Base-by-base conservation (phyloP, 2,113 vertebrate genomes). In the Forbesichthys agassizii region DNA sequence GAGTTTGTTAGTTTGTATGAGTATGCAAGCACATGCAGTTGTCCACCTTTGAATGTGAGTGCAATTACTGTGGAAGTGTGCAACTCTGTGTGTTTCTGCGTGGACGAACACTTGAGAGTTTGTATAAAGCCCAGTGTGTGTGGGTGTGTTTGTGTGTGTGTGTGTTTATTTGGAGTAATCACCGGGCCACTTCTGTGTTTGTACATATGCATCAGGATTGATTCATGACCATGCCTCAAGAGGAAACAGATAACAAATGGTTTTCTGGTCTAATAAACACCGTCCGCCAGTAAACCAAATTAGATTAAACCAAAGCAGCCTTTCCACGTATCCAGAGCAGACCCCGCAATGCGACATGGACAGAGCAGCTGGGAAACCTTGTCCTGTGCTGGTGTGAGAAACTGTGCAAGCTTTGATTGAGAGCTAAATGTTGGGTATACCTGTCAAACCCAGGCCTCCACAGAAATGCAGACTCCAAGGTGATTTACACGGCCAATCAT, bases 161-260 rank as follows among this genome's bases (percentile, higher is more conserved):
- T 70, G 69, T 87, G 86, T 89, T 89, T 90, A 89, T 90, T 90
- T 91, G 83, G 68, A 81, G 75, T 89, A 90, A 91, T 89, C 84
- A 89, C 68, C 13, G 48, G 69, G 64, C 69, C 63, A 74, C 86
- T 87, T 84, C 83, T 85, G 87, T 89, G 84, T 89, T 88, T 87
- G 87, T 88, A 86, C 78, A 80, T 86, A 78, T 77, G 78, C 73
- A 84, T 62, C 42, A 12, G 65, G 83, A 77, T 77, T 89, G 84
- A 89, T 90, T 88, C 82, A 89, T 85, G 82, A 73, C 46, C 42
- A 67, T 61, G 77, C 62, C 83, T 87, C 66, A 70, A 77, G 78
- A 81, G 85, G 84, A 86, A 88, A 84, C 68, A 58, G 81, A 88
- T 84, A 89, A 88, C 78, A 84, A 89, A 89, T 89, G 81, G 84